Percentiles rank a stretch among this genome's conserved stretches.
Conservation (phyloP, 2,797 vertebrate genomes). For the Characodon lateralis region DNA sequence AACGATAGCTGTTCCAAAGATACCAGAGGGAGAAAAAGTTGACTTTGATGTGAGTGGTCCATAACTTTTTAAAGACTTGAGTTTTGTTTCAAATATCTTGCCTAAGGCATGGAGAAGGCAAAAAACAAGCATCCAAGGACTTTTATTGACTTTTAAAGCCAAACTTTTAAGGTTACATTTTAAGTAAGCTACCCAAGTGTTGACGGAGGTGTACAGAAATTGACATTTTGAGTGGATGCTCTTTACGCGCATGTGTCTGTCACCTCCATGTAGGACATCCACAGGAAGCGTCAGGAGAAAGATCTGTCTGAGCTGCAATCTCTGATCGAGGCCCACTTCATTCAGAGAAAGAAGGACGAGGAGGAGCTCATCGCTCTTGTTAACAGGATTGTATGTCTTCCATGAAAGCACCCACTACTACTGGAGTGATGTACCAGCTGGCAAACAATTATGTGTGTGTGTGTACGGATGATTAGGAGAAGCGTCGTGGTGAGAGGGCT, state of each 20-base stretch:
- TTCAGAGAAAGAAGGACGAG: constrained; percentile 81
- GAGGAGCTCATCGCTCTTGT: constrained; percentile 78
- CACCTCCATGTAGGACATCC: constrained; percentile 73
- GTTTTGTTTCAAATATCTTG: neutral
- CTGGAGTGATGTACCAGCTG: constrained; percentile 22
- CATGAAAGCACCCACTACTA: constrained; percentile 23
- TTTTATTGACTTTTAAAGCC: neutral
- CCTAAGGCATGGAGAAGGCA: neutral
- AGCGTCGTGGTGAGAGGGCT: constrained; percentile 78
- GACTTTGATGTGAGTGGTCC: constrained; percentile 80
- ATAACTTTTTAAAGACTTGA: constrained; percentile 4
- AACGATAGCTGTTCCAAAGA: constrained; percentile 72
- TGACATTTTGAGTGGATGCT: neutral
- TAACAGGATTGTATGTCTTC: constrained; percentile 78
- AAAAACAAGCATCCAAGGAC: neutral
- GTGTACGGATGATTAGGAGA: constrained; percentile 69
- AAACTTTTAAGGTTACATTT: neutral
- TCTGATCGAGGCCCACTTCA: constrained; percentile 80
- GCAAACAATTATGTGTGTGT: constrained; percentile 41
- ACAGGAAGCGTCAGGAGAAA: constrained; percentile 80
- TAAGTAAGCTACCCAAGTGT: neutral
- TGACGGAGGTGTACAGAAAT: neutral
- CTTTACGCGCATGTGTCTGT: neutral
- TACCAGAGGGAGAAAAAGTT: constrained; percentile 80
- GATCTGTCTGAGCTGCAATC: constrained; percentile 79